phyloP scores from a whole-genome alignment of 2,113 vertebrate species.

The Coptodon rendalli region DNA sequence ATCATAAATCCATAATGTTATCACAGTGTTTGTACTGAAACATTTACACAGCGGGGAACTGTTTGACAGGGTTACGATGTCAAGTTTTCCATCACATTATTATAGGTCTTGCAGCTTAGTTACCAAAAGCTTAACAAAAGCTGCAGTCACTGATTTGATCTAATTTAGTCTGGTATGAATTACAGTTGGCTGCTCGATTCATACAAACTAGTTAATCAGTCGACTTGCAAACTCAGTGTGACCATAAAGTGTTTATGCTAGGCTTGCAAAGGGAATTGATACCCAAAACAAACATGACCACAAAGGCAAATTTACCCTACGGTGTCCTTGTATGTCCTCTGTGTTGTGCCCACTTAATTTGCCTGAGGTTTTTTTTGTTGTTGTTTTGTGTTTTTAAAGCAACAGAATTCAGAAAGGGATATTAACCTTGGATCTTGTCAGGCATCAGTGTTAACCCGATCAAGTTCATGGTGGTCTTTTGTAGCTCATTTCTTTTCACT shows the following conservation, averaged over 20 bases:
- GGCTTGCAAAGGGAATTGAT: background rate
- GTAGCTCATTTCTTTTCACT: slow-evolving; percentile 1
- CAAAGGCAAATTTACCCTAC: background rate
- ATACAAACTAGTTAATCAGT: background rate
- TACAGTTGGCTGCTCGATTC: background rate
- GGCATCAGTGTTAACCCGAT: background rate
- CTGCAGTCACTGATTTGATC: background rate
- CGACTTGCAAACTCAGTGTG: background rate
- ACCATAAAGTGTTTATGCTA: background rate
- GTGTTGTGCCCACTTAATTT: background rate
- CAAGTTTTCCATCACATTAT: background rate
- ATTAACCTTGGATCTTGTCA: background rate
- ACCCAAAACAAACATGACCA: background rate
- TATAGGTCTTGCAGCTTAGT: background rate
- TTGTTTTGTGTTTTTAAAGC: background rate
- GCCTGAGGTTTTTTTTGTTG: background rate
- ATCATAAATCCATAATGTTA: background rate
- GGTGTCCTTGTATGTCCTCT: background rate
- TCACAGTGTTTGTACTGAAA: background rate
- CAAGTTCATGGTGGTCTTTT: background rate
- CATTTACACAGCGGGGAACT: background rate
- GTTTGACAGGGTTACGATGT: background rate
- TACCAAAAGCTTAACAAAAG: background rate
- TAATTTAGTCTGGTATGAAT: background rate
- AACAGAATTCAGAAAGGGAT: background rate